A percentile compares a stretch with the other conserved stretches of the same genome.
phyloP scores from a whole-genome alignment of 2,797 vertebrate genomes.

The Notamacropus eugenii region DNA sequence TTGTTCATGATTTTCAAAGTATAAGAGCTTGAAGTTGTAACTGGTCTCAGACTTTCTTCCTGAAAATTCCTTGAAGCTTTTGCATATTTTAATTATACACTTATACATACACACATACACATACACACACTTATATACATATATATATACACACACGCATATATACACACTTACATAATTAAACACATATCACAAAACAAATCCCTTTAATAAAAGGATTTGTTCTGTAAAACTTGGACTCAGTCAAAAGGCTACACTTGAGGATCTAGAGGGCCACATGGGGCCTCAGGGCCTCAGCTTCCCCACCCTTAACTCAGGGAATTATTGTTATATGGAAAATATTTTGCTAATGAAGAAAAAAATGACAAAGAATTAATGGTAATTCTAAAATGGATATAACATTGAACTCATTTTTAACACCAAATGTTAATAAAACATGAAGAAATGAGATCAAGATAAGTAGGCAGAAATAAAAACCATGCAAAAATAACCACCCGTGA shows the following conservation, averaged over 20 bases:
- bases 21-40: neutral
- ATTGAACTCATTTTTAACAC: constrained; percentile 56
- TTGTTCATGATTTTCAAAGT: neutral
- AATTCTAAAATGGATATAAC: constrained; percentile 42
- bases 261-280: too few species aligned
- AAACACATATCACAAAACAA: too few species aligned
- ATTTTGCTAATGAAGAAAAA: constrained; percentile 45
- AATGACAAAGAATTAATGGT: constrained; percentile 17
- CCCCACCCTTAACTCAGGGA: neutral
- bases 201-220: too few species aligned
- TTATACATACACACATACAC: too few species aligned
- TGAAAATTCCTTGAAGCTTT: neutral
- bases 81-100: neutral
- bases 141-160: too few species aligned
- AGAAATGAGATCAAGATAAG: constrained; percentile 50
- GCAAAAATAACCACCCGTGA: constrained; percentile 33
- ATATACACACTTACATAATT: too few species aligned
- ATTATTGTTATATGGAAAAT: neutral
- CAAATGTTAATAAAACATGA: constrained; percentile 57
- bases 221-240: too few species aligned
- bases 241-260: too few species aligned
- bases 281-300: too few species aligned
- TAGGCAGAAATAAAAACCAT: constrained; percentile 40
- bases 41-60: neutral
- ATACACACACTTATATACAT: too few species aligned